Evolutionary conservation across 2,113 vertebrate genomes (phyloP), one percentile per base, ranked within the genome.

Genomic region (Cichladusa arquata): DNA sequence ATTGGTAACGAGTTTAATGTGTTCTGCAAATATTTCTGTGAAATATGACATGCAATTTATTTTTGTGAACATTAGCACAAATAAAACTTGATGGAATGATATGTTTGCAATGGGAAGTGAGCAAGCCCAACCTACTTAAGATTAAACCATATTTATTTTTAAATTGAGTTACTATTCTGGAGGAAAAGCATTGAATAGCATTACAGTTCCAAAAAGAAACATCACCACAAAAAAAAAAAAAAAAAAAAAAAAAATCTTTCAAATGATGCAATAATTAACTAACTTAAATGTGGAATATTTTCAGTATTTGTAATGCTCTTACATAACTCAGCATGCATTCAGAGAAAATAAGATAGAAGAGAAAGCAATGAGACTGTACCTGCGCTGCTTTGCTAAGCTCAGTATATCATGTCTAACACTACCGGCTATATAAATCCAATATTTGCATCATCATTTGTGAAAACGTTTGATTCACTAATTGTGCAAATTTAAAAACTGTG

Each of bases 21-120:
- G 23, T 80, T 85, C 71, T 73, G 36, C 73, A 85, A 87, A 54
- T 82, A 69, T 80, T 91, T 82, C 50, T 80, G 28, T 86, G 76
- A 87, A 92, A 61, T 76, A 86, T 11, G 53, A 79, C 53, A 84
- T 7, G 19, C 17, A 53, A 67, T 89, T 60, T 80, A 25, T 50
- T 94, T 91, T 81, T 71, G 33, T 84, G 86, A 91, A 78, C 25
- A 76, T 72, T 66, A 89, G 17, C 45, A 74, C 22, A 89, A 96
- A 84, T 78, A 90, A 92, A 91, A 85, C 23, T 56, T 67, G 47
- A 90, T 8, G 9, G 57, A 87, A 79, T 74, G 6, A 28, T 72
- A 48, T 10, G 36, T 79, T 89, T 79, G 25, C 34, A 76, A 57
- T 36, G 17, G 40, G 25, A 93, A 87, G 36, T 53, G 56, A 84